A percentile compares a stretch with the other conserved stretches of the same genome.
Conservation (phyloP, 2,888 invertebrate genomes). For the Cataglyphis cursor region DNA sequence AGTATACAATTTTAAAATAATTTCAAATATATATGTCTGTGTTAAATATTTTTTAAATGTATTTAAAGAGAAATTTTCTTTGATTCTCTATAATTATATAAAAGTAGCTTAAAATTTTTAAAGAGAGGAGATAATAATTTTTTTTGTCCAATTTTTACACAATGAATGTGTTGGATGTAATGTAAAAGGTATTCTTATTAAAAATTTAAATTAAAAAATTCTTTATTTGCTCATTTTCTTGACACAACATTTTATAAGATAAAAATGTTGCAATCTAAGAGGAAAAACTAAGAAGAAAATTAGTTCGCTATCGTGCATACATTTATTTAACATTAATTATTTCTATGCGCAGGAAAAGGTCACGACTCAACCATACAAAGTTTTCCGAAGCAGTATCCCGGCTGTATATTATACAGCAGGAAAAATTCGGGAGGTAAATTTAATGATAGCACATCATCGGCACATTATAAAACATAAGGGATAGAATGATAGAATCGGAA, state of each 20-base stretch:
- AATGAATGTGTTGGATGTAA: not conserved
- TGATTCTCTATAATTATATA: not conserved
- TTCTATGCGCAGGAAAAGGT: constrained; percentile 34
- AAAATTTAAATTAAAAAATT: not conserved
- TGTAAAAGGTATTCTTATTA: not conserved
- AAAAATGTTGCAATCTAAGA: not conserved
- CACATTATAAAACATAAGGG: constrained; percentile 2
- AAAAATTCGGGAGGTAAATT: constrained; percentile 51
- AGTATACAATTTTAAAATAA: not conserved
- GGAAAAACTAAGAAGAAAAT: not conserved
- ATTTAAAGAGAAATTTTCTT: not conserved
- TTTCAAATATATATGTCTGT: not conserved
- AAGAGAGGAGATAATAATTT: not conserved
- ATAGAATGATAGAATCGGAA: not conserved
- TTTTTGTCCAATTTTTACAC: not conserved
- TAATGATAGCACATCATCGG: not conserved
- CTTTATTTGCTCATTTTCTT: not conserved
- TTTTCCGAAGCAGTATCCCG: constrained; percentile 53
- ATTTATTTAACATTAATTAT: constrained; percentile 24
- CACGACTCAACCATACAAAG: constrained; percentile 49
- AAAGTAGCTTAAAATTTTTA: not conserved
- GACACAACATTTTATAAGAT: too few relatives aligned
- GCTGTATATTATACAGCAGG: constrained; percentile 44
- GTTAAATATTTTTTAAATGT: not conserved
- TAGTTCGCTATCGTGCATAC: not conserved